Evolutionary conservation across 2,888 invertebrate genomes (phyloP).

Genomic region (Amiota communis): DNA sequence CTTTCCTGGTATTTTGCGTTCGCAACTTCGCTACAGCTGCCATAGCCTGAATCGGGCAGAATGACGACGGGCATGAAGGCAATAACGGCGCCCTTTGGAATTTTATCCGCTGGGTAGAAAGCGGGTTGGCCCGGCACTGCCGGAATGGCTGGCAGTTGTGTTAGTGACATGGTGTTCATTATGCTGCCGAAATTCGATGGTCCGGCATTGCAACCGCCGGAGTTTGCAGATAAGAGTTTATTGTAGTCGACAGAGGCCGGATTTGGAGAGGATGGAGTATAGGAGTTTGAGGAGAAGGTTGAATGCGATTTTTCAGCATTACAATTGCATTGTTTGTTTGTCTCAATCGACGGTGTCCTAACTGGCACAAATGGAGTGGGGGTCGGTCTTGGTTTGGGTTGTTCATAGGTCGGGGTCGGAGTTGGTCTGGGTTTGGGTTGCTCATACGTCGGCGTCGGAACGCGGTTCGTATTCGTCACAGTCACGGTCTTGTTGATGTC

Average conservation of each 20-base stretch:
- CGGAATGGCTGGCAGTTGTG: conserved; percentile 69
- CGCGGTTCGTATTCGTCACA: conserved; percentile 33
- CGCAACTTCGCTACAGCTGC: conserved; percentile 68
- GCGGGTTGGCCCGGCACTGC: conserved; percentile 69
- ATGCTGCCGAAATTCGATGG: conserved; percentile 67
- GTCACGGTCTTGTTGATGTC: conserved; percentile 57
- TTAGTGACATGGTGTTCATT: conserved; percentile 69
- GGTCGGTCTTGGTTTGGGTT: conserved; percentile 59
- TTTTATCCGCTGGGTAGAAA: conserved; percentile 70
- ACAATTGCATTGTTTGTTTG: conserved; percentile 61
- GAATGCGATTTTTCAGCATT: conserved; percentile 63
- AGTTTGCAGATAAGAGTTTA: conserved; percentile 55
- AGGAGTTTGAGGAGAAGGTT: conserved; percentile 53
- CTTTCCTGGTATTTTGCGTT: conserved; percentile 52
- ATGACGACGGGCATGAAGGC: conserved; percentile 83
- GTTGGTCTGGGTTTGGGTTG: conserved; percentile 34
- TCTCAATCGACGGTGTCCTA: conserved; percentile 42
- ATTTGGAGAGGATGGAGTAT: conserved; percentile 49
- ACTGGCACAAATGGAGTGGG: conserved; percentile 56
- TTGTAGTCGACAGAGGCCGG: conserved; percentile 59
- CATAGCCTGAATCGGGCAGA: conserved; percentile 78
- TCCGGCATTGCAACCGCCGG: conserved; percentile 56
- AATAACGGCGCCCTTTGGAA: conserved; percentile 77
- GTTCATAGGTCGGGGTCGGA: conserved; percentile 1
- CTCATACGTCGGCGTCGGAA: conserved; percentile 33